These are phyloP conservation scores for Lepus americanus DNA, from an alignment of 2,113 vertebrate species.

Conservation along the genomic window DNA sequence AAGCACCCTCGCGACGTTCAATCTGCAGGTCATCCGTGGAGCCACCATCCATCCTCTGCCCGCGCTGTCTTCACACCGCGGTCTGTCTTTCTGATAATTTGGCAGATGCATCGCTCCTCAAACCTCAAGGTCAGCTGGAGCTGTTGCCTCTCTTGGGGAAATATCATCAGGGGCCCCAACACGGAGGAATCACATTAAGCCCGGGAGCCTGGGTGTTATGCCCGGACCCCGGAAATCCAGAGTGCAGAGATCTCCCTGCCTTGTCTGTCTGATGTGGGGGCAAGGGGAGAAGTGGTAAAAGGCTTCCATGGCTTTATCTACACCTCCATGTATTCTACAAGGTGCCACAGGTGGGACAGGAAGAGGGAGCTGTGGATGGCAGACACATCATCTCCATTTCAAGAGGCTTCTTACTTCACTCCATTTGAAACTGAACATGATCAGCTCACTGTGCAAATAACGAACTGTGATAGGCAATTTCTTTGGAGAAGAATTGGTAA, in stretches of 20 bases:
- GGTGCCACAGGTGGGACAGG: neutral
- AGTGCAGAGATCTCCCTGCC: neutral
- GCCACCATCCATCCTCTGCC: neutral
- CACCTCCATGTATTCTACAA: neutral
- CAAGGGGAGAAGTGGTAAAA: neutral
- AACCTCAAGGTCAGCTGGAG: neutral
- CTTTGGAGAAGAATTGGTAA: conserved; percentile 58
- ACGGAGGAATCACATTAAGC: accelerated
- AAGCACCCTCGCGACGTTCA: neutral
- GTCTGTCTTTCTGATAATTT: neutral
- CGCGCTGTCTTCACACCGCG: neutral
- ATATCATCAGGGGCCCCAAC: neutral
- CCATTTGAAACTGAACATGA: neutral
- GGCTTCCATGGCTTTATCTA: neutral
- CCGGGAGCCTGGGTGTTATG: accelerated
- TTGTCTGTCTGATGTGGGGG: neutral
- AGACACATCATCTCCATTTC: neutral
- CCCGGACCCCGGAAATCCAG: accelerated
- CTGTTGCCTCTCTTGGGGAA: neutral
- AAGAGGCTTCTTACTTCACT: conserved; percentile 17
- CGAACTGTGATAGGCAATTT: conserved; percentile 27
- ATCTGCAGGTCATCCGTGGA: accelerated
- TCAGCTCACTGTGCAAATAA: conserved; percentile 39
- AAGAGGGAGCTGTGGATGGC: neutral
- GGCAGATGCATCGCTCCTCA: accelerated